These are phyloP conservation scores for Diaphora mendica DNA, from an alignment of 2,888 invertebrate genomes.

Conservation along the genomic window DNA sequence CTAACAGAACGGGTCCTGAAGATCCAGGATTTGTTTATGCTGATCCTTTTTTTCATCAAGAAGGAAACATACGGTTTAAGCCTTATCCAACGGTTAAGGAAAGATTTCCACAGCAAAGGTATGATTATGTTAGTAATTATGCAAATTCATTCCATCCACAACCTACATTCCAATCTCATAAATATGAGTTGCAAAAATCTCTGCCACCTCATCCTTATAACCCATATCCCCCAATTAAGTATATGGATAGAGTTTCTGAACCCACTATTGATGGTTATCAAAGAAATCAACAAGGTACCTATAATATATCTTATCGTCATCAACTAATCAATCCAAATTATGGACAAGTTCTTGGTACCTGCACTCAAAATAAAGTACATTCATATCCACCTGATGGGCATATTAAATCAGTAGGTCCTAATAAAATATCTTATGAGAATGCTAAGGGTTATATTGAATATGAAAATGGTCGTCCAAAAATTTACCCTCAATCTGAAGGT, in stretches of 20 bases:
- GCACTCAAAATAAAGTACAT: slow-evolving; percentile 73
- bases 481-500: slow-evolving; percentile 66
- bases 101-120: slow-evolving; percentile 76
- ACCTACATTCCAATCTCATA: slow-evolving; percentile 67
- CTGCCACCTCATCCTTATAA: slow-evolving; percentile 70
- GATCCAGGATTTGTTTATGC: slow-evolving; percentile 70
- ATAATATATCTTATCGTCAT: slow-evolving; percentile 69
- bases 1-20: slow-evolving; percentile 69
- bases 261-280: slow-evolving; percentile 74
- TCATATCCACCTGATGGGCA: slow-evolving; percentile 67
- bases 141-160: slow-evolving; percentile 74
- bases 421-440: slow-evolving; percentile 73
- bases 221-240: slow-evolving; percentile 74
- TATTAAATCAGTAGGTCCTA: slow-evolving; percentile 63
- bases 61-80: slow-evolving; percentile 75
- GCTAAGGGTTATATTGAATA: slow-evolving; percentile 74
- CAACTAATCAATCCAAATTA: slow-evolving; percentile 74
- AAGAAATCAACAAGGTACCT: slow-evolving; percentile 71
- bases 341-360: slow-evolving; percentile 68
- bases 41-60: slow-evolving; percentile 71
- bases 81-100: slow-evolving; percentile 79
- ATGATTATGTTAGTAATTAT: slow-evolving; percentile 80
- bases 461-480: slow-evolving; percentile 69
- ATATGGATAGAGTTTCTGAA: slow-evolving; percentile 75
- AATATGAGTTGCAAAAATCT: slow-evolving; percentile 77